Evolutionary conservation across 2,797 vertebrate species (phyloP), one percentile per base, ranked within the genome.

Genomic region (Darevskia nairensis): DNA sequence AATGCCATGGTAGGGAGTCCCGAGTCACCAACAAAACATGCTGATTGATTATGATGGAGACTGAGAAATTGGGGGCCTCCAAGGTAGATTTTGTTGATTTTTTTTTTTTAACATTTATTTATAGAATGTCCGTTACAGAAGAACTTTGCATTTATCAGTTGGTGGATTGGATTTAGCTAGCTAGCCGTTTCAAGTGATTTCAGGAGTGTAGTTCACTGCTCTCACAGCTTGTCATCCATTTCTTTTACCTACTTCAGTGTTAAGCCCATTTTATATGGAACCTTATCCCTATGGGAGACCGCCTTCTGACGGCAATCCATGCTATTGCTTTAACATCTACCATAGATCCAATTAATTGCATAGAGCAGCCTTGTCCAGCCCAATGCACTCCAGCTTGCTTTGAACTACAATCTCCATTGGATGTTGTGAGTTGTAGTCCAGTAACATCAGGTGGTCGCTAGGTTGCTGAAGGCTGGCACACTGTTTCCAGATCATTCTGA

Each of bases 41-140:
- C 23, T 46, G 72, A 88, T 89, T n/a, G 69, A 81, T 85, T 85
- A 68, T 76, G 83, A 66, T 68, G 64, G 68, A 75, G 50, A 50
- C 41, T 46, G n/a, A 68, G 64, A 76, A 76, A 68, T 68, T n/a
- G 46, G 11, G 55, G 7, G 9, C 21, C 76, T 80, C 76, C 2
- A 46, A 46, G 8, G 44, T 50, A 68, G 39, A 10, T 76, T 85
- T 29, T 55, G 39, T 29, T 71, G n/a, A 7, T 21, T 68, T 69
- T 55, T 8, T 55, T 8, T 13, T 21, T 82, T 46, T 50, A 84
- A 74, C 35, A 21, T 75, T 29, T 80, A 25, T 23, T 27, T 46
- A 1, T 88, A 69, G 27, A 77, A n/a, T 71, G 66, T 71, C 29
- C 17, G 17, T 64, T 19, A 35, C 80, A 50, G 29, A 46, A 27